Conservation (phyloP, 2,888 invertebrate genomes). For the Argyra leucocephala region DNA sequence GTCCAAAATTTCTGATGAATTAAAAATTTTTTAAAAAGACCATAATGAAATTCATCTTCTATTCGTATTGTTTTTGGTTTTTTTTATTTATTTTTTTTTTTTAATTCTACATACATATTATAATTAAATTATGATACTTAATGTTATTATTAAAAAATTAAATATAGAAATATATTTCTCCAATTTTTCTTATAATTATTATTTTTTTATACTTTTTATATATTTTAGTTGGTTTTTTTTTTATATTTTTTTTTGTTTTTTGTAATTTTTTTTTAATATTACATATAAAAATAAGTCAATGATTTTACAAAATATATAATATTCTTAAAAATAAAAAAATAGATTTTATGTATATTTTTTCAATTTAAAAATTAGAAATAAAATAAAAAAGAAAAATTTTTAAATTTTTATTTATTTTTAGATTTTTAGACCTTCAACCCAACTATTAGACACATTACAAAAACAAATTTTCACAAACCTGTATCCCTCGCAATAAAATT, state of each 20-base stretch:
- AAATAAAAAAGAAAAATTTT: neutral
- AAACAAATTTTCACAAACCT: no score
- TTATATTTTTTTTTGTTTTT: no score
- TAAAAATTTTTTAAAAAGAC: no score
- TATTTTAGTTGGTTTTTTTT: neutral
- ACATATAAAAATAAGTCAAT: neutral
- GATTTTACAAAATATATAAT: neutral
- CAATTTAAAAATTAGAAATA: neutral
- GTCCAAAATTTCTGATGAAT: no score
- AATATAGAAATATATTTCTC: neutral
- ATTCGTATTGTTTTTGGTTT: no score
- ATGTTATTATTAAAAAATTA: neutral
- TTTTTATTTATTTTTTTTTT: no score
- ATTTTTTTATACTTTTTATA: neutral
- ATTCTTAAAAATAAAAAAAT: neutral
- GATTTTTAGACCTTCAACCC: no score
- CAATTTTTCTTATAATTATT: neutral
- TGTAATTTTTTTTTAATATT: no score
- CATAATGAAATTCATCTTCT: no score
- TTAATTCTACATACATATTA: no score
- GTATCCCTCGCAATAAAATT: no score
- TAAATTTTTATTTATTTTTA: neutral
- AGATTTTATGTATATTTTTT: slow-evolving; percentile 2
- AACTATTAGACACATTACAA: no score
- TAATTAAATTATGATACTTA: neutral